These are phyloP conservation scores for Catostylus mosaicus DNA, from an alignment of 30 jellyfish, hydroid and myxozoan species.

Conservation along the genomic window DNA sequence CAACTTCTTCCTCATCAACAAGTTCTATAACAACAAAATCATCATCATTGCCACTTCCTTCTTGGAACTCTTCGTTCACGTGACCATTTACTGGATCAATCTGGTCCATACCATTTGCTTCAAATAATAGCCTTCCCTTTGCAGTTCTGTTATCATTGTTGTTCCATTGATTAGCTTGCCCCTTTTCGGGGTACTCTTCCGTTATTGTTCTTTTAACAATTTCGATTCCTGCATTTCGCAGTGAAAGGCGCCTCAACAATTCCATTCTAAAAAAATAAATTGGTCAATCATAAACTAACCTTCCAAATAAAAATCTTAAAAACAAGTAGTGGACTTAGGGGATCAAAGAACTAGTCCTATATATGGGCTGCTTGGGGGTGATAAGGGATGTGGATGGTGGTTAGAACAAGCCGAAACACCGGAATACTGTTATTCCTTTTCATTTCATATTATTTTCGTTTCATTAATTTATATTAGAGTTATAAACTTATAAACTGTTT, in stretches of 20 bases:
- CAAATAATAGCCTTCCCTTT: not conserved
- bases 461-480: no score
- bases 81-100: not conserved
- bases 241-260: slow-evolving; percentile 17
- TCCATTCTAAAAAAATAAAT: slow-evolving; percentile 35
- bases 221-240: slow-evolving; percentile 36
- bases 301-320: no score
- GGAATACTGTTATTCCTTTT: no score
- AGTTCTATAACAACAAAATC: slow-evolving; percentile 53
- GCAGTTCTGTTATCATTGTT: not conserved
- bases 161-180: slow-evolving; percentile 2
- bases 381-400: no score
- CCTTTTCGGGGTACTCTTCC: slow-evolving; percentile 18
- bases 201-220: slow-evolving; percentile 44
- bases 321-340: no score
- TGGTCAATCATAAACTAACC: no score
- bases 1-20: slow-evolving; percentile 21
- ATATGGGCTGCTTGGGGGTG: no score
- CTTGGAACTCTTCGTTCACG: not conserved
- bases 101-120: not conserved
- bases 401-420: no score
- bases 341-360: no score
- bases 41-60: slow-evolving; percentile 2
- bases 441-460: no score
- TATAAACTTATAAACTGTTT: no score